Evolutionary conservation across 2,113 vertebrate species (phyloP), one percentile per base, ranked within the genome.

Genomic region (Chamaea fasciata): DNA sequence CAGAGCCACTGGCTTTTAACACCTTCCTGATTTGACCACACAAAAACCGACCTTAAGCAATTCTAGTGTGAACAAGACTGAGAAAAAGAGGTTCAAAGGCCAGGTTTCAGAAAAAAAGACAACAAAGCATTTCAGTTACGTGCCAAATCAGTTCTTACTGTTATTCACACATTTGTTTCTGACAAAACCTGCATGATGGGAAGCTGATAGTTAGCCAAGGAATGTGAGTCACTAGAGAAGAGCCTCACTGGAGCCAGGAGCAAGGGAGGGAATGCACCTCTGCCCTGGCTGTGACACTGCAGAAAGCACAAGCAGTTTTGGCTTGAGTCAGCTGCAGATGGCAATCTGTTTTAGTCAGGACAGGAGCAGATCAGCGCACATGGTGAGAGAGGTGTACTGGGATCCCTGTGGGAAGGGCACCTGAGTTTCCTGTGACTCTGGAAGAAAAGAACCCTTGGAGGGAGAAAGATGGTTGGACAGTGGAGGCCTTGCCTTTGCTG

Each of bases 391-490:
- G 88, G 65, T 13, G 37, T 47, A 57, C 69, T 83, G 89, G 56
- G 90, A 92, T 90, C 83, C 69, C 47, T 44, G 42, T 63, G 39
- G 23, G 56, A 23, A 23, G 92, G 71, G 87, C 96, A 97, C 98
- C 97, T 97, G 98, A 98, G 97, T 93, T 96, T 95, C 76, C 65
- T 76, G 87, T 65, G 89, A 77, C 80, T 87, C 67, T 0, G 37
- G 81, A 57, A 85, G 83, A 67, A 67, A 63, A 71, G 83, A 71
- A 89, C 31, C 74, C 81, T 35, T 46, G 62, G 77, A 71, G 42
- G 62, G 89, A 75, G 65, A 52, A 87, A 59, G 33, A 53, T 20
- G 53, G 26, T 4, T 37, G 78, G 80, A 30, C 0, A 4, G 73
- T 9, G 16, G 84, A 92, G 88, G 46, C 44, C 69, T 97, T 76